Evolutionary conservation across 2,113 vertebrate genomes (phyloP), one percentile per base, ranked within the genome.

Genomic region (Paradisaea rubra): DNA sequence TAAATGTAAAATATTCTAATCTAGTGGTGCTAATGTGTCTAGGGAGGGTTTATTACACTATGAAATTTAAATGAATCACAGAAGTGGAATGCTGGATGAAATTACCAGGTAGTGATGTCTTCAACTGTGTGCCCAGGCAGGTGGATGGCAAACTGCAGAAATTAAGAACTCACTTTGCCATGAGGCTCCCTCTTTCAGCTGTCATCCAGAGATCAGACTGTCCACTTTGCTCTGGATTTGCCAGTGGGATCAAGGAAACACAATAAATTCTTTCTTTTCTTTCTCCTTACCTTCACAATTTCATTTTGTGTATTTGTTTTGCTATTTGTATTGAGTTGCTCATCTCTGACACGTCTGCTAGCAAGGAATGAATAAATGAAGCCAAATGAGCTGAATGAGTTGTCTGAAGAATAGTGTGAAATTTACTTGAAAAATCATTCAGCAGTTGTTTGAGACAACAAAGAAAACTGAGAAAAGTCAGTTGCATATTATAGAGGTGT

Each of bases 1-100:
- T 52, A 94, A 95, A 90, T 83, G 85, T 93, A 95, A 93, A 97
- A 96, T 95, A 95, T 72, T 97, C 88, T 94, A 88, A 88, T 85
- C 78, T 95, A 70, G 69, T 91, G 74, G 76, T 71, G 66, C 73
- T 94, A 94, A 74, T 53, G 45, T 95, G 65, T 86, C 65, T 53
- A 31, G 85, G 73, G 64, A 90, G 45, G 56, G 42, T 50, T 89
- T 88, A 50, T 54, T 70, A 52, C 50, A 65, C 49, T 71, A 50
- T 57, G 59, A 77, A 92, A 81, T 85, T 59, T 61, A 86, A 53
- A 66, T 22, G 77, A 64, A 47, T 60, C 31, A 78, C 35, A 78
- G 66, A 89, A 85, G 28, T 77, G 41, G 94, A 94, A 91, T 86
- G 71, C 9, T 63, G 53, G 73, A 77, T 80, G 31, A 88, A 86